Percentiles rank a stretch among this genome's conserved stretches.
Evolutionary conservation across 2,113 vertebrate genomes (phyloP).

Genomic region (Ariopsis seemanni): DNA sequence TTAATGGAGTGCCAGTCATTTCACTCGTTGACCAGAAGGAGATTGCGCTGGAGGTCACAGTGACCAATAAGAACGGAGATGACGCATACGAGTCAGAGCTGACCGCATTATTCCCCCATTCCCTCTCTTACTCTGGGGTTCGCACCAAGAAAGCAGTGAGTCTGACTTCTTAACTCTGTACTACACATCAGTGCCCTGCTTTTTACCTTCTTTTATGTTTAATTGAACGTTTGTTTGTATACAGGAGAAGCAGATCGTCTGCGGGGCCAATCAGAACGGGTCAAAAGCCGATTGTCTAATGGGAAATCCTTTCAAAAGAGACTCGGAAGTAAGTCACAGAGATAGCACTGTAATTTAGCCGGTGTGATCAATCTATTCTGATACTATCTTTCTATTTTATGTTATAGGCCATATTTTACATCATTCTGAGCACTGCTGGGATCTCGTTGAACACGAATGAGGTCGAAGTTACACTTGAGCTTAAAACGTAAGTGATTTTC

Average conservation of each 20-base stretch:
- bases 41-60: slow-evolving; percentile 86
- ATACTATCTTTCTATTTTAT: slow-evolving; percentile 38
- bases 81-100: slow-evolving; percentile 89
- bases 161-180: background rate
- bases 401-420: slow-evolving; percentile 82
- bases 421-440: slow-evolving; percentile 83
- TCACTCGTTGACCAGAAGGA: slow-evolving; percentile 85
- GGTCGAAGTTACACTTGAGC: slow-evolving; percentile 80
- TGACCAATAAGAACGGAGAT: slow-evolving; percentile 85
- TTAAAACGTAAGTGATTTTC: slow-evolving; percentile 78
- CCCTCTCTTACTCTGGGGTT: slow-evolving; percentile 80
- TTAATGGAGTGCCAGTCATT: slow-evolving; percentile 76
- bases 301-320: slow-evolving; percentile 89
- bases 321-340: slow-evolving; percentile 77
- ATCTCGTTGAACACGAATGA: slow-evolving; percentile 82
- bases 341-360: background rate
- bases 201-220: background rate
- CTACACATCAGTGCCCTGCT: background rate
- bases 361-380: background rate
- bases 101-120: slow-evolving; percentile 74
- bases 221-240: slow-evolving; percentile 47
- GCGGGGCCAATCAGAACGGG: slow-evolving; percentile 83
- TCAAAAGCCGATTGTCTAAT: slow-evolving; percentile 84
- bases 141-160: slow-evolving; percentile 67
- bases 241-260: slow-evolving; percentile 78